Evolutionary conservation across 1,140 invertebrate genomes (phyloP).

Genomic region (Ostrea denselamellosa): DNA sequence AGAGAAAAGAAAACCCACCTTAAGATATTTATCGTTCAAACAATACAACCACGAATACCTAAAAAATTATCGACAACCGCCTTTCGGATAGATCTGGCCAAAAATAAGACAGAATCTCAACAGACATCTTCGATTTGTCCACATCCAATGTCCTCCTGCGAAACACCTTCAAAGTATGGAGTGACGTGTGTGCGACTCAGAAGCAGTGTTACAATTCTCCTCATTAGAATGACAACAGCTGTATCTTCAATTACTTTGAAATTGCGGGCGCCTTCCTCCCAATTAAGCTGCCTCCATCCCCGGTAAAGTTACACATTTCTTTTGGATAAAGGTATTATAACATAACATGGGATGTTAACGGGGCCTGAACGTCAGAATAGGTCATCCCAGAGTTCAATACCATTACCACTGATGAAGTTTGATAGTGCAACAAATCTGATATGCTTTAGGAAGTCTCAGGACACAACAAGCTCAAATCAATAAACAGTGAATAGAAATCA

Average conservation of each 20-base stretch:
- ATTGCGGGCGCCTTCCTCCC: not conserved
- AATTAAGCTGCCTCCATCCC: not conserved
- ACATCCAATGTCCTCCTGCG: not conserved
- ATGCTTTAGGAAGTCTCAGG: conserved; percentile 23
- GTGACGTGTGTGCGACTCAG: not conserved
- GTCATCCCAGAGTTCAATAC: conserved; percentile 13
- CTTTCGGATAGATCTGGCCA: not conserved
- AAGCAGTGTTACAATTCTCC: not conserved
- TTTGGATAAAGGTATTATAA: conserved; percentile 12
- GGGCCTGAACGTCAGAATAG: not conserved
- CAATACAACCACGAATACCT: conserved; percentile 1
- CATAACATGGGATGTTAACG: not conserved
- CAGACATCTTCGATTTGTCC: conserved; percentile 29
- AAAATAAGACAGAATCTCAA: not conserved
- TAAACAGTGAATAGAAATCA: conserved; percentile 30
- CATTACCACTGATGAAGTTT: conserved; percentile 38
- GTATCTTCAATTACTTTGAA: conserved; percentile 35
- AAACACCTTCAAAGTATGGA: conserved; percentile 23
- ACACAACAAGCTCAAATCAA: conserved; percentile 1
- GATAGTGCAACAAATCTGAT: conserved; percentile 39
- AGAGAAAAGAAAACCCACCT: not conserved
- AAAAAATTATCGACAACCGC: conserved; percentile 22
- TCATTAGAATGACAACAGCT: conserved; percentile 24
- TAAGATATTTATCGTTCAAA: not conserved
- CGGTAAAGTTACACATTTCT: not conserved